These are phyloP conservation scores for Chaetorhynchus papuensis DNA, from an alignment of 2,113 vertebrate genomes.

Conservation along the genomic window DNA sequence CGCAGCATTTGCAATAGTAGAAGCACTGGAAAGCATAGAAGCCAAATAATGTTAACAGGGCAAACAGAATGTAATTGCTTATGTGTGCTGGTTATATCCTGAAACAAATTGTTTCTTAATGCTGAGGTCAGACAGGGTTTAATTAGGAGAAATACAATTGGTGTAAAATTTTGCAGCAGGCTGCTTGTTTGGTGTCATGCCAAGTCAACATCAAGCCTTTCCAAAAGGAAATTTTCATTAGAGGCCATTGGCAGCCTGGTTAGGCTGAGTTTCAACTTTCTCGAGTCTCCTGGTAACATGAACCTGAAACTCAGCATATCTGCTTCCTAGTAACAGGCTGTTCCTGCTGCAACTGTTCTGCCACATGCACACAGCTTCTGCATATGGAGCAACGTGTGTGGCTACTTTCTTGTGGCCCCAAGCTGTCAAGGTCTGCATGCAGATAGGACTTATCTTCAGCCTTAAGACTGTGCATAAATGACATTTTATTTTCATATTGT, in stretches of 20 bases:
- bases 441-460: background rate
- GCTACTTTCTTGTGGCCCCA: background rate
- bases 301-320: constrained; percentile 72
- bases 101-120: constrained; percentile 96
- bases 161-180: constrained; percentile 85
- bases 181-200: constrained; percentile 83
- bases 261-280: constrained; percentile 75
- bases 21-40: constrained; percentile 67
- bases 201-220: constrained; percentile 79
- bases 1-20: constrained; percentile 31
- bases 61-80: constrained; percentile 91
- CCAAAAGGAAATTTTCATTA: constrained; percentile 84
- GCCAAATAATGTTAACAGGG: constrained; percentile 85
- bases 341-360: constrained; percentile 43
- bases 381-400: background rate
- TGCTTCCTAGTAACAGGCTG: constrained; percentile 60
- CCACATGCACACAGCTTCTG: background rate
- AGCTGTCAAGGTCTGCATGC: background rate
- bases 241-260: constrained; percentile 74
- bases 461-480: background rate
- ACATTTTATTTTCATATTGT: background rate
- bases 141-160: constrained; percentile 96
- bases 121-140: constrained; percentile 94
- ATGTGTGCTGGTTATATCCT: constrained; percentile 87
- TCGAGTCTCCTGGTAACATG: constrained; percentile 64